These are phyloP conservation scores for Neopelma chrysocephalum DNA, from an alignment of 2,797 vertebrate species.

Conservation along the genomic window DNA sequence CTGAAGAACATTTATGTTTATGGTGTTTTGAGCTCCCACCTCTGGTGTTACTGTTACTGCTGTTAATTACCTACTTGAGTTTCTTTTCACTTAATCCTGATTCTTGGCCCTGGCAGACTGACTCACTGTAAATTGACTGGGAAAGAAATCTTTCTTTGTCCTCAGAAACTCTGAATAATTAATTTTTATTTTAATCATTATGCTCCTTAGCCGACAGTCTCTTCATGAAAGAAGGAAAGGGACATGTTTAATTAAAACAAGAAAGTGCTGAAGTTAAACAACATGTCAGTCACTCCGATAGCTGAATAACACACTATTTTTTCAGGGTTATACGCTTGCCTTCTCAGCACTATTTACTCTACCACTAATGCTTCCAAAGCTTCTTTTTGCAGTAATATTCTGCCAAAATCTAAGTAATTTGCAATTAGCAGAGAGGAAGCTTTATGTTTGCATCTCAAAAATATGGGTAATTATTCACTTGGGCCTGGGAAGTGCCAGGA, in stretches of 20 bases:
- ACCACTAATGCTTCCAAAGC: not conserved
- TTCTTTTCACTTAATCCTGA: constrained; percentile 9
- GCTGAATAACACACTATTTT: not conserved
- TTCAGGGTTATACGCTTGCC: not conserved
- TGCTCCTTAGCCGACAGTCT: not conserved
- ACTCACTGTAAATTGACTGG: not conserved
- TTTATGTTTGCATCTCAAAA: constrained; percentile 23
- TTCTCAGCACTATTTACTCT: constrained; percentile 28
- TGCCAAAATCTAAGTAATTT: constrained; percentile 53
- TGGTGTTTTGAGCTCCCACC: not conserved
- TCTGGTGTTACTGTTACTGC: not conserved
- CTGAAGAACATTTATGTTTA: not conserved
- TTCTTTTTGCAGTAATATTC: constrained; percentile 15
- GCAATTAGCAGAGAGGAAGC: constrained; percentile 38
- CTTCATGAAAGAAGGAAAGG: not conserved
- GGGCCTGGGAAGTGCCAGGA: not conserved
- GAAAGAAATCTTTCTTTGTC: constrained; percentile 14
- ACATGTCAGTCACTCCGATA: not conserved
- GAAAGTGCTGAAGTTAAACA: constrained; percentile 39
- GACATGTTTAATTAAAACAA: constrained; percentile 62
- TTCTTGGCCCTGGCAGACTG: constrained; percentile 4
- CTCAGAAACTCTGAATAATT: constrained; percentile 46
- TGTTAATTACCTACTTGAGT: not conserved
- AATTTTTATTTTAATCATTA: constrained; percentile 17
- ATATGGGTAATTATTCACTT: not conserved